Conservation (phyloP, 2,113 vertebrate genomes). For the Eira barbara region DNA sequence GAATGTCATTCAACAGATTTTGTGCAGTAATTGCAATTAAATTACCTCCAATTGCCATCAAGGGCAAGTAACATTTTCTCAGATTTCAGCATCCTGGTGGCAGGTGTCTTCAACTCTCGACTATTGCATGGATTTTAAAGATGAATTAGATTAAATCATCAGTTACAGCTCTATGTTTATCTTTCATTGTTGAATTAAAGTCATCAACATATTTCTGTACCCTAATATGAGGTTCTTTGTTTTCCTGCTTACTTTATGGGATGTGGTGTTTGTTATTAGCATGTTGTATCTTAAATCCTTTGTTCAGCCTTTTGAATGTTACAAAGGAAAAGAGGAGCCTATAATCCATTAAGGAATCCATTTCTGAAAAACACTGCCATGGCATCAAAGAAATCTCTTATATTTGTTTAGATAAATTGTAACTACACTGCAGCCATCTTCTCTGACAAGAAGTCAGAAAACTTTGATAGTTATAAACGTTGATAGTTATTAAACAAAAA, state of each 20-base stretch:
- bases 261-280: slow-evolving; percentile 65
- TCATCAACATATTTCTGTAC: not conserved
- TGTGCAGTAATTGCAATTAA: slow-evolving; percentile 48
- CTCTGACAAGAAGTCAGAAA: slow-evolving; percentile 62
- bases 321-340: slow-evolving; percentile 45
- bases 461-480: slow-evolving; percentile 63
- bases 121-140: slow-evolving; percentile 54
- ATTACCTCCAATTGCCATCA: slow-evolving; percentile 32
- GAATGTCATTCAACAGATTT: slow-evolving; percentile 29
- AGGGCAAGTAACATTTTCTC: not conserved
- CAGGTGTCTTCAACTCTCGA: slow-evolving; percentile 49
- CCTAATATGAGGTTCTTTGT: slow-evolving; percentile 41
- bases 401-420: slow-evolving; percentile 52
- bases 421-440: not conserved
- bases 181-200: slow-evolving; percentile 53
- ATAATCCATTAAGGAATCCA: slow-evolving; percentile 49
- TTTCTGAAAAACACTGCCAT: slow-evolving; percentile 32
- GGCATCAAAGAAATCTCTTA: slow-evolving; percentile 57
- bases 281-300: slow-evolving; percentile 67
- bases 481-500: slow-evolving; percentile 69
- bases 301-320: slow-evolving; percentile 25
- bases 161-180: slow-evolving; percentile 40
- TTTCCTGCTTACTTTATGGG: slow-evolving; percentile 70
- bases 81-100: slow-evolving; percentile 28
- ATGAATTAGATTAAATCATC: slow-evolving; percentile 48